These are phyloP conservation scores for Phocoena sinus DNA, from an alignment of 2,113 vertebrate genomes.

Conservation along the genomic window DNA sequence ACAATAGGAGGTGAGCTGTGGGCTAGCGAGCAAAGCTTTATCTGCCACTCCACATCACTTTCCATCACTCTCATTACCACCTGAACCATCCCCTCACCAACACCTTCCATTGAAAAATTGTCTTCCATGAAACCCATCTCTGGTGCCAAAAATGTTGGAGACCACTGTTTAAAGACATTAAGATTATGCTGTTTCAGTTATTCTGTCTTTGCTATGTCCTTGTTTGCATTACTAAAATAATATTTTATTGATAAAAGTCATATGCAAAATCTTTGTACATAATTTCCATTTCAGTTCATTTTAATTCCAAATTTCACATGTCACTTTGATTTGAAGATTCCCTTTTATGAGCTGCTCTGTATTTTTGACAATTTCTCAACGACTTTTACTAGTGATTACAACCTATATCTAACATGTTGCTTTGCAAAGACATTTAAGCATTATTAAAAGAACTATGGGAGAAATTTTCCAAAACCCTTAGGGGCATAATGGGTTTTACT, in stretches of 20 bases:
- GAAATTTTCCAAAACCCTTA: not conserved
- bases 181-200: not conserved
- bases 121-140: too few relatives aligned
- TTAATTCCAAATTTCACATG: not conserved
- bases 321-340: conserved; percentile 29
- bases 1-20: too few relatives aligned
- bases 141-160: too few relatives aligned
- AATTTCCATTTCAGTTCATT: conserved; percentile 33
- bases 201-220: conserved; percentile 25
- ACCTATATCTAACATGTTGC: not conserved
- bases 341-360: not conserved
- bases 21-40: too few relatives aligned
- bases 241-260: not conserved
- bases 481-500: not conserved
- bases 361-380: conserved; percentile 48
- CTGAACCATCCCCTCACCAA: too few relatives aligned
- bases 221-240: conserved; percentile 32
- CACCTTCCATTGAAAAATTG: too few relatives aligned
- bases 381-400: conserved; percentile 27
- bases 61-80: rapidly evolving
- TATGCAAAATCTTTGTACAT: not conserved
- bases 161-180: conserved; percentile 15
- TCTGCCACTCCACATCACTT: too few relatives aligned
- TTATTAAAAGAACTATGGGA: not conserved
- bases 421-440: conserved; percentile 35